Base-by-base conservation (phyloP, 1,140 invertebrate species). In the Colletes gigas region DNA sequence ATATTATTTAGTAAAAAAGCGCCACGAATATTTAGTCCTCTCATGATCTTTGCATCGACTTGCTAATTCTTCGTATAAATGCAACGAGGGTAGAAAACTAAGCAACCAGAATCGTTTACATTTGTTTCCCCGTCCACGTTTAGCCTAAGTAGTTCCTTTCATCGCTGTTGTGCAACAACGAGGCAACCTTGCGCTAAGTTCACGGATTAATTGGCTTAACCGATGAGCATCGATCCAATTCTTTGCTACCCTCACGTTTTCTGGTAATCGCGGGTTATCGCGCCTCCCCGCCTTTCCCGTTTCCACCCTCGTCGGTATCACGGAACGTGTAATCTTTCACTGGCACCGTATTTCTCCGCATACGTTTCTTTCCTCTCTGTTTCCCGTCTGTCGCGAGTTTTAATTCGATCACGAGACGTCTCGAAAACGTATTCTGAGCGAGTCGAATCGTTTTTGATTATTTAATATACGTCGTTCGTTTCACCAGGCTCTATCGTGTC, bases 181-280 rank as follows among this genome's bases (percentile, higher is more conserved):
- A 78, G n/a, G 55, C 70, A 63, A 78, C 82, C 47, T 19, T 12
- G 57, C 39, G 59, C 65, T 55, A 77, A 75, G 78, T 71, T 59
- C 70, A 21, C 30, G 14, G 67, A 85, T 86, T 82, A 86, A 82
- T 86, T 72, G 74, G 52, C 50, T 55, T 65, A 75, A 82, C 68
- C 75, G 83, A 78, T 62, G 66, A 39, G n/a, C 74, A 85, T 78
- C 83, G 83, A 81, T 30, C 57, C 72, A 47, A 68, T 82, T 85
- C 83, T 68, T 80, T 68, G 19, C 15, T 57, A 71, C 83, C 59
- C 67, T 69, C 59, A 44, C 54, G 57, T 85, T 55, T 47, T 67
- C 63, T 73, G 83, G 69, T 82, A 86, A 86, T 79, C 83, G 80
- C 57, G 55, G 79, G 44, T 85, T 84, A 85, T 85, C 78, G 76